Conservation (phyloP, 2,797 vertebrate species). For the Molossus alvarezi region DNA sequence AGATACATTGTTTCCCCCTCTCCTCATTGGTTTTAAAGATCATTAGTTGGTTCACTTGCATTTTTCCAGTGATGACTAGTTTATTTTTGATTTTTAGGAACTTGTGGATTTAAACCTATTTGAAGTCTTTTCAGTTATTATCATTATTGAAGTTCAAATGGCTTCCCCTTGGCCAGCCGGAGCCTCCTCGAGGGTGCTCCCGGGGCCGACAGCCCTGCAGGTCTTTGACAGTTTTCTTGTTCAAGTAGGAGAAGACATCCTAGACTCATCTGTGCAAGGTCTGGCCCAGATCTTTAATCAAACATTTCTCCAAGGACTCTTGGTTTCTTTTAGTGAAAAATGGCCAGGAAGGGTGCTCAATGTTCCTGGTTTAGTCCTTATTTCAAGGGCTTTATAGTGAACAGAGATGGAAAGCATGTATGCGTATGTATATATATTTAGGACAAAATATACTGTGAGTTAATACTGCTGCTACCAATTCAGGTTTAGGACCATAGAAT, state of each 20-base stretch:
- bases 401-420: neutral
- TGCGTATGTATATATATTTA: neutral
- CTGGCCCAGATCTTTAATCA: neutral
- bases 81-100: conserved; percentile 71
- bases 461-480: conserved; percentile 41
- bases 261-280: neutral
- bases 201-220: neutral
- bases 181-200: neutral
- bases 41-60: conserved; percentile 68
- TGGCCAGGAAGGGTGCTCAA: neutral
- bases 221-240: neutral
- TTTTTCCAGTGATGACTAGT: conserved; percentile 50
- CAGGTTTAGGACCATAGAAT: conserved; percentile 60
- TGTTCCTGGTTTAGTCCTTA: neutral
- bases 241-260: neutral
- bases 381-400: neutral
- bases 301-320: conserved; percentile 11
- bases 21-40: conserved; percentile 55
- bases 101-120: conserved; percentile 11
- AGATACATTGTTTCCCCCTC: conserved; percentile 44
- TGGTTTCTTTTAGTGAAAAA: conserved; percentile 28
- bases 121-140: conserved; percentile 21
- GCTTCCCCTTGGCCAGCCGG: neutral
- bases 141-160: neutral
- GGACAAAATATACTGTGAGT: conserved; percentile 30